phyloP scores from a whole-genome alignment of 1,140 invertebrate genomes.

The Aphaenogaster rudis region DNA sequence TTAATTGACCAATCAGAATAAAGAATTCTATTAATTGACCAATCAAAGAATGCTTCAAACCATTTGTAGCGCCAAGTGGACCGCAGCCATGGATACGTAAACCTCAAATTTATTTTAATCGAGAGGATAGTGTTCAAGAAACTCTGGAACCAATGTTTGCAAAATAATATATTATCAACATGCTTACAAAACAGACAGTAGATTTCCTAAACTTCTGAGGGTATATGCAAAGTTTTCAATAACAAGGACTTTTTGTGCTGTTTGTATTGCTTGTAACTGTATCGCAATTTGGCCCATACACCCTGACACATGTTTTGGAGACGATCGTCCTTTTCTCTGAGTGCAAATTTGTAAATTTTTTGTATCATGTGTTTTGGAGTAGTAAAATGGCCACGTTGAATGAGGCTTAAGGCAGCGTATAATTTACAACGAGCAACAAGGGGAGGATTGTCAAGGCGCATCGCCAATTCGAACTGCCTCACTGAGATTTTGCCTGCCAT shows the following conservation, averaged over 20 bases:
- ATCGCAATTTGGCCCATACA: constrained; percentile 93
- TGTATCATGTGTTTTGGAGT: constrained; percentile 90
- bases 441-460: constrained; percentile 93
- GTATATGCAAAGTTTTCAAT: constrained; percentile 9
- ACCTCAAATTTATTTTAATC: neutral
- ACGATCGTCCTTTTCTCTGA: constrained; percentile 87
- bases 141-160: neutral
- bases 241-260: constrained; percentile 41
- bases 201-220: neutral
- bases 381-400: constrained; percentile 92
- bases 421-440: constrained; percentile 93
- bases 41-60: no score
- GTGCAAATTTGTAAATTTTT: constrained; percentile 89
- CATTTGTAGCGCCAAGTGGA: no score
- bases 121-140: neutral
- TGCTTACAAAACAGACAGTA: constrained; percentile 10
- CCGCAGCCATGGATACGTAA: neutral
- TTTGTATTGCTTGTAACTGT: constrained; percentile 86
- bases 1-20: no score
- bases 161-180: constrained; percentile 54
- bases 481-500: constrained; percentile 95
- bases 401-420: constrained; percentile 94
- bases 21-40: no score
- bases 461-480: constrained; percentile 93
- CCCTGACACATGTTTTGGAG: constrained; percentile 94